phyloP scores from a whole-genome alignment of 2,888 invertebrate species.

The Agrotis exclamationis region DNA sequence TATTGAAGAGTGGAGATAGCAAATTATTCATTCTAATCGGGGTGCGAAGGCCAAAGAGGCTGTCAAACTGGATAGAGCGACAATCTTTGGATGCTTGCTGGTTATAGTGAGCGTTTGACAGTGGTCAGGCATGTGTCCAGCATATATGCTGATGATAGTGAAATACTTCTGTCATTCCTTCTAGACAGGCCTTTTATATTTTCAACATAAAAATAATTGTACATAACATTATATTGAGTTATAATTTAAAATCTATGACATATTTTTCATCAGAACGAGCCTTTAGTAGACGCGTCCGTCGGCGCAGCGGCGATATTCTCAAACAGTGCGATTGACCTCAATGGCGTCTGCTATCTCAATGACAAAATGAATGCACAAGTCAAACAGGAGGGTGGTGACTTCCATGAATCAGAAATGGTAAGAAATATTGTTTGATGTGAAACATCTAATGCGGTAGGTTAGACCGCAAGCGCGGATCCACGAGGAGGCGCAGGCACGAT shows the following conservation, averaged over 20 bases:
- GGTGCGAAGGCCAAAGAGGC: not conserved
- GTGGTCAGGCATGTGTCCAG: not conserved
- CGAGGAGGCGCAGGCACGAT: no score
- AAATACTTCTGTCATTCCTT: not conserved
- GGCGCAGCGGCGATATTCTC: slow-evolving; percentile 95
- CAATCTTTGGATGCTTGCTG: not conserved
- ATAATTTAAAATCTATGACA: not conserved
- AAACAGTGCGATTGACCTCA: slow-evolving; percentile 96
- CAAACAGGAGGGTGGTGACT: slow-evolving; percentile 84
- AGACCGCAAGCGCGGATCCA: no score
- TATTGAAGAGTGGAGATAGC: not conserved
- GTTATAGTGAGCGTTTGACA: no score
- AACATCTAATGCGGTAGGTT: no score
- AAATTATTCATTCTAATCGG: not conserved
- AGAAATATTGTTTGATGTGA: slow-evolving; percentile 23
- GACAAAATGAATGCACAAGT: slow-evolving; percentile 92
- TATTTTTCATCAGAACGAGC: slow-evolving; percentile 74
- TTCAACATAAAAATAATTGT: not conserved
- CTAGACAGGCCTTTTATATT: no score
- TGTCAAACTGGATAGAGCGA: not conserved
- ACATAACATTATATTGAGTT: no score
- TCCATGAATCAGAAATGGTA: slow-evolving; percentile 83
- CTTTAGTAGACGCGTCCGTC: slow-evolving; percentile 91
- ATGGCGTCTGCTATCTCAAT: slow-evolving; percentile 95
- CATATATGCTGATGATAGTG: not conserved